A percentile compares a stretch with the other conserved stretches of the same genome.
Conservation (phyloP, 2,797 vertebrate species). For the Siniperca obscura region DNA sequence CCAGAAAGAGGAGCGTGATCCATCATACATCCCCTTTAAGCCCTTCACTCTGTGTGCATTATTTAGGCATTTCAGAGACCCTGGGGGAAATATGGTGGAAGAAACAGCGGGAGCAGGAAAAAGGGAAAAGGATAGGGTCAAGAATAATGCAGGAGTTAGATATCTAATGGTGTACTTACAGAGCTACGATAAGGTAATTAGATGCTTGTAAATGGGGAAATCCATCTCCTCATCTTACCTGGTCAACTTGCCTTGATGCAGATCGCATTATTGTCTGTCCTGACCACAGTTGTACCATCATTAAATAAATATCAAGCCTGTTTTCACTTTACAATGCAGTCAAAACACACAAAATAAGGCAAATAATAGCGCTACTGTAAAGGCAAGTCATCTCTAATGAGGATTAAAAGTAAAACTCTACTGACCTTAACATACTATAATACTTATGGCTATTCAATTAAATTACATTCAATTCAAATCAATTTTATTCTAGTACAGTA, state of each 20-base stretch:
- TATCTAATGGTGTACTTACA: slow-evolving; percentile 57
- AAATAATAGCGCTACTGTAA: slow-evolving; percentile 3
- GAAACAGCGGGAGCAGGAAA: slow-evolving; percentile 55
- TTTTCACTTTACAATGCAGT: slow-evolving; percentile 50
- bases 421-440: not conserved
- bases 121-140: slow-evolving; percentile 43
- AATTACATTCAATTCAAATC: not conserved
- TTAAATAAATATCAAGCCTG: slow-evolving; percentile 74
- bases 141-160: slow-evolving; percentile 64
- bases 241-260: slow-evolving; percentile 49
- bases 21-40: slow-evolving; percentile 75
- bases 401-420: slow-evolving; percentile 8
- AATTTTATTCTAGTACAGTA: not conserved
- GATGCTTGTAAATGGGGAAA: slow-evolving; percentile 72
- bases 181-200: slow-evolving; percentile 68
- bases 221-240: slow-evolving; percentile 72
- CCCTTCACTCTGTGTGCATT: slow-evolving; percentile 76
- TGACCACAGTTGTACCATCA: slow-evolving; percentile 57
- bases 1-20: slow-evolving; percentile 70
- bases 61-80: slow-evolving; percentile 79
- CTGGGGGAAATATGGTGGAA: slow-evolving; percentile 72
- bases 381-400: not conserved
- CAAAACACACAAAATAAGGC: slow-evolving; percentile 43
- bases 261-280: slow-evolving; percentile 60
- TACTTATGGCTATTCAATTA: not conserved